A percentile compares a stretch with the other conserved stretches of the same genome.
Conservation (phyloP, 35 echinoderm and acorn worm species). For the Heliocidaris erythrogramma region DNA sequence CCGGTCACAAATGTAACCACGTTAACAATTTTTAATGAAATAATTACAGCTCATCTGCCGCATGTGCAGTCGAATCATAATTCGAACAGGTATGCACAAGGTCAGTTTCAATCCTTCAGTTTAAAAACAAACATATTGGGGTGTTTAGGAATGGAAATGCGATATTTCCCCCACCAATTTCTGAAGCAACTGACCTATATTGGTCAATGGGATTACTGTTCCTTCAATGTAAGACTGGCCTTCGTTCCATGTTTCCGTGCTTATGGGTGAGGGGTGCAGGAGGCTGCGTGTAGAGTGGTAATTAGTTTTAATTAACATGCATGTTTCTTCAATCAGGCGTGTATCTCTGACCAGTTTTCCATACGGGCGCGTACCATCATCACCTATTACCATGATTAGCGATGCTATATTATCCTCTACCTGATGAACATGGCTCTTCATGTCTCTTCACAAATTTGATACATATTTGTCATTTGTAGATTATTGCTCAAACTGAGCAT, state of each 20-base stretch:
- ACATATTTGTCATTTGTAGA: too few relatives aligned
- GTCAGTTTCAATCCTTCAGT: not conserved
- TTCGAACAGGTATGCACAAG: not conserved
- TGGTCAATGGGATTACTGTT: not conserved
- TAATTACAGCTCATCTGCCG: not conserved
- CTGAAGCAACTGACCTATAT: not conserved
- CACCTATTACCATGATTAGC: not conserved
- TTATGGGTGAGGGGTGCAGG: not conserved
- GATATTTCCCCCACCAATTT: slow-evolving; percentile 34
- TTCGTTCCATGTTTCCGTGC: not conserved
- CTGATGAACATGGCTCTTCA: not conserved
- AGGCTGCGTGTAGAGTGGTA: not conserved
- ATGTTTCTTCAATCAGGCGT: slow-evolving; percentile 11
- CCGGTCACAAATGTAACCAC: not conserved
- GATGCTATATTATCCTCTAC: not conserved
- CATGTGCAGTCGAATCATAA: not conserved
- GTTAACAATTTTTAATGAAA: not conserved
- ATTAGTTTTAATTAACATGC: slow-evolving; percentile 33
- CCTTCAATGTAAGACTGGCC: not conserved
- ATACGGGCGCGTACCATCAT: not conserved
- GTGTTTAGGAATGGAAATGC: slow-evolving; percentile 15
- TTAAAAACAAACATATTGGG: not conserved
- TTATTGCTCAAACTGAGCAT: too few relatives aligned
- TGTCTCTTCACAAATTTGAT: too few relatives aligned
- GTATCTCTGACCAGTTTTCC: not conserved